phyloP scores from a whole-genome alignment of 1,140 invertebrate species.

The silkworm (Bombyx mori) region ASM3026992v2 NC_085127.1:13439501-13440000 shows the following conservation, averaged over 20 bases:
- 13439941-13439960: constrained; percentile 90
- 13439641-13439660: too few relatives aligned
- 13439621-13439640: too few relatives aligned
- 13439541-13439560: too few relatives aligned
- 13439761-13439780: constrained; percentile 76
- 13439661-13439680: not conserved
- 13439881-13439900: constrained; percentile 91
- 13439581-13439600: too few relatives aligned
- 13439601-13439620: too few relatives aligned
- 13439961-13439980: constrained; percentile 86
- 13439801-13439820: constrained; percentile 94
- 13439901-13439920: constrained; percentile 92
- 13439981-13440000: constrained; percentile 94
- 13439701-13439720: not conserved
- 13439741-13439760: constrained; percentile 22
- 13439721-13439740: not conserved
- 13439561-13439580: too few relatives aligned
- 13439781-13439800: constrained; percentile 82
- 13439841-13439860: constrained; percentile 91
- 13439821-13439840: constrained; percentile 88
- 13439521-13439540: too few relatives aligned
- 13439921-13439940: constrained; percentile 95
- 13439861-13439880: constrained; percentile 90
- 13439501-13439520: too few relatives aligned
- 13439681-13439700: constrained; percentile 2